Evolutionary conservation across 2,113 vertebrate genomes (phyloP), one percentile per base, ranked within the genome.

Genomic region (Oryzias melastigma): DNA sequence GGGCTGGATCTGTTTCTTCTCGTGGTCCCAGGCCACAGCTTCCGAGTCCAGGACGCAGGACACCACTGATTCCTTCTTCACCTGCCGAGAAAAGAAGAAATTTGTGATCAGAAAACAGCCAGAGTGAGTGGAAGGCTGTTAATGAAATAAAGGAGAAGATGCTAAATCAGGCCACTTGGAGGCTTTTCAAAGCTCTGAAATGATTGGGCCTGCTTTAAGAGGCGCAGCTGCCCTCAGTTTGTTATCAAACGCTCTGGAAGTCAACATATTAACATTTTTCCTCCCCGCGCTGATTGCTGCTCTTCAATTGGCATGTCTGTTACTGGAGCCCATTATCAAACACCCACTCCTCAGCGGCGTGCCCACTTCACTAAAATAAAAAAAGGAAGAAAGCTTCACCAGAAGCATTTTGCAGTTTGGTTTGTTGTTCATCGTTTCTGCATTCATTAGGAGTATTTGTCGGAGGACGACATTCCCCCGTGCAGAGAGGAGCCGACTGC

Each of bases 1-100:
- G 0, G 95, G 93, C 68, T 95, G 95, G 65, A 97, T 95, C 80
- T 95, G 95, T 57, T 91, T 93, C 80, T 94, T 95, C 65, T 93
- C 91, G 1, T 77, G 82, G 67, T 96, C 94, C 95, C 95, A 97
- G 15, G 95, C 95, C 53, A 97, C 95, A 0, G 93, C 95, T 75
- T 97, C 95, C 0, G 93, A 52, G 74, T 97, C 95, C 73, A 96
- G 76, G 51, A 97, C 92, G 35, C 94, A 97, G 15, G 93, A 94
- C 0, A 86, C 76, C 58, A 96, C 94, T 0, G 87, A 89, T 0
- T 78, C 88, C 71, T 90, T 92, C 83, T 91, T 94, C 57, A 96
- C 83, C 95, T 97, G 82, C 0, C 0, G 14, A 15, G 17, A 58
- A 42, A 41, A 5, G 3, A 43, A 17, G 58, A 43, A 69, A 54